Evolutionary conservation across 2,888 invertebrate genomes (phyloP), one percentile per base, ranked within the genome.

Genomic region (Thecocarcelia acutangulata): DNA sequence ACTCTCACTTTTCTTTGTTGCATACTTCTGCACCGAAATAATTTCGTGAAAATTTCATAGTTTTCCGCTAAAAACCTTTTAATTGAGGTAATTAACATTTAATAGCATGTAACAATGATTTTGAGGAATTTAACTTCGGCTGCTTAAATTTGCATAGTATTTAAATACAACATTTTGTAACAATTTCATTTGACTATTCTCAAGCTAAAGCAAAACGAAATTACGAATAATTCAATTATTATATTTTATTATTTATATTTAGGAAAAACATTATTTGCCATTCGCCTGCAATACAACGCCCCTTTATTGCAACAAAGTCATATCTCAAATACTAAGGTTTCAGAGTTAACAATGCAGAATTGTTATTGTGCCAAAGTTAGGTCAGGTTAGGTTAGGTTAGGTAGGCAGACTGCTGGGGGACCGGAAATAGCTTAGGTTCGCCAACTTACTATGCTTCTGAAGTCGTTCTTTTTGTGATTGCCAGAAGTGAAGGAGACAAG

Each of bases 1-100:
- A 48, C 37, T 40, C 19, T 33, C 13, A 24, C 17, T 3, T 17
- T 42, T 12, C 13, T 8, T 28, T 12, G 19, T 13, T 24, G 8
- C 17, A 28, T 33, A 19, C 21, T n/a, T 3, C 13, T 13, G 46
- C 21, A n/a, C 24, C 13, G 13, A 46, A 69, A 21, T 21, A 33
- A 24, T 46, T 50, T 28, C 37, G 19, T 44, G 13, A 66, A 19
- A 58, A 42, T 37, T 50, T 28, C 19, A 50, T n/a, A 46, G 58
- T 33, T 75, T 75, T 59, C 33, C n/a, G 37, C 52, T 44, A 9
- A 59, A 24, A 33, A 13, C 19, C 52, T 52, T 68, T 61, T 69
- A 69, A 76, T 54, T 76, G 46, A n/a, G 61, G 46, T 46, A 61
- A 76, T 76, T 76, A 69, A 54, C 44, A 17, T 69, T 52, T 76